Evolutionary conservation across 2,888 invertebrate species (phyloP), one percentile per base, ranked within the genome.

Genomic region (Drosophila nigricruria): DNA sequence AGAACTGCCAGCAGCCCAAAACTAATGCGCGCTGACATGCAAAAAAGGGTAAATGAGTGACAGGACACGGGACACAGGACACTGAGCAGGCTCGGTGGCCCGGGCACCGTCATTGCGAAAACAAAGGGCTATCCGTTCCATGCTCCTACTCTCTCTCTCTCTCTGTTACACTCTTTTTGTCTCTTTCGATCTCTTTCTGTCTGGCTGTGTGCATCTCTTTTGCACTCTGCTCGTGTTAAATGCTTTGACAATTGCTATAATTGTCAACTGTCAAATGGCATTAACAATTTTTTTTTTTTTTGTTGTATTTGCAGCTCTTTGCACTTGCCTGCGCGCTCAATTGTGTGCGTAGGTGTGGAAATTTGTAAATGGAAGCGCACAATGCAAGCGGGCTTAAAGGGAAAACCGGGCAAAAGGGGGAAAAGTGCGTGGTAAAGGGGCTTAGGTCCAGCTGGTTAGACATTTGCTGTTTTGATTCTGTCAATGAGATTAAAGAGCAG

Each of bases 241-340:
- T 87, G 90, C 90, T 82, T 80, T 90, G 87, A 88, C 90, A 87
- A 87, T 87, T 87, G 87, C 90, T 85, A 82, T 90, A 87, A 87
- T 87, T 87, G 87, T 87, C 90, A 90, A 90, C 90, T 87, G 87
- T 90, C 87, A 87, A 90, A 87, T 90, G 87, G 90, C 87, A 90
- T 90, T 90, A 90, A 79, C 86, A 76, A 77, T 90, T 89, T 77
- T 78, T 78, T 59, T 61, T 34, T 65, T 78, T 59, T 61, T 34
- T 65, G 40, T 67, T 74, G 64, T 58, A 77, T 63, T 40, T 65
- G 64, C 23, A 68, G 59, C 70, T 62, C 59, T 82, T 76, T 76
- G 73, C 86, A 82, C 86, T 88, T 88, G 88, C 88, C 73, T 65
- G 79, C 74, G 70, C 66, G 56, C 74, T 84, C 83, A 88, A 84